phyloP scores from a whole-genome alignment of 2,113 vertebrate genomes.

The Elephas maximus region DNA sequence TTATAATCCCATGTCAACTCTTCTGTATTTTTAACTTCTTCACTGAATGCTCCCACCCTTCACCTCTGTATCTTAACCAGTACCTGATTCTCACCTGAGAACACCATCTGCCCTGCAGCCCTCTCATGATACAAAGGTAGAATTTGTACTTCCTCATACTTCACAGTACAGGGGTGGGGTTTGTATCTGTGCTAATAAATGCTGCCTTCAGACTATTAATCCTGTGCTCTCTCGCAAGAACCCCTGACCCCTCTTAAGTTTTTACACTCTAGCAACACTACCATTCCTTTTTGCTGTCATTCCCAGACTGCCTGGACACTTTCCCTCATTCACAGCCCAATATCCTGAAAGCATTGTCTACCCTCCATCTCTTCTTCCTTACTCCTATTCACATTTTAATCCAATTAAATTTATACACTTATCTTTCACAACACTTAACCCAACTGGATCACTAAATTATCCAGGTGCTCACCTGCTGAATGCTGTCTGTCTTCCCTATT shows the following conservation, averaged over 20 bases:
- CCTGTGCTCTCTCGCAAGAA: neutral
- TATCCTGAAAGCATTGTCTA: neutral
- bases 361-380: neutral
- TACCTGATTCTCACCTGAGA: neutral
- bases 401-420: neutral
- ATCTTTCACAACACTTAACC: neutral
- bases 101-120: neutral
- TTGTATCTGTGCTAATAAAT: neutral
- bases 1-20: rapidly evolving
- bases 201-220: neutral
- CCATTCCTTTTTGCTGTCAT: neutral
- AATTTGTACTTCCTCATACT: no score
- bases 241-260: neutral
- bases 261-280: neutral
- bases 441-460: neutral
- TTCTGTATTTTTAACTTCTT: neutral
- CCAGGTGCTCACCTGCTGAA: no score
- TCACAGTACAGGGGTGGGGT: neutral
- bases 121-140: neutral
- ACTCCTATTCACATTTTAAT: neutral
- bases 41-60: no score
- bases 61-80: neutral
- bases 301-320: neutral
- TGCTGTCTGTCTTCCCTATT: neutral
- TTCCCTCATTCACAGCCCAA: neutral